These are phyloP conservation scores for Lacerta bilineata DNA, from an alignment of 2,797 vertebrate genomes.

Conservation along the genomic window DNA sequence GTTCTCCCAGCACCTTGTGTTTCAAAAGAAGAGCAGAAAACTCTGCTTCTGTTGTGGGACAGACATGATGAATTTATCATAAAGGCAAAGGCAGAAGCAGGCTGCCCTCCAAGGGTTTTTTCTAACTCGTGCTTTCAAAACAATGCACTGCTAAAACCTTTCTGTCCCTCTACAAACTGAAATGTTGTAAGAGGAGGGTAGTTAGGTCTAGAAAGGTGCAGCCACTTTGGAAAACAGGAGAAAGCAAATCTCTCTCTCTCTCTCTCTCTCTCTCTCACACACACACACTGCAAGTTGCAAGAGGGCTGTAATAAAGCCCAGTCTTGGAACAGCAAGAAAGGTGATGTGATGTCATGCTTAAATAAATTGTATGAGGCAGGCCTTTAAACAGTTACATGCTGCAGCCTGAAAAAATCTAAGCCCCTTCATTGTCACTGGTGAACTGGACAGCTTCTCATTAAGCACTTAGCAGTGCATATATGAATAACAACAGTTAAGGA, in stretches of 20 bases:
- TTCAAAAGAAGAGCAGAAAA: not conserved
- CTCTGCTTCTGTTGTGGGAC: not conserved
- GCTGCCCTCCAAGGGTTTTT: not conserved
- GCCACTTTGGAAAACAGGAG: not conserved
- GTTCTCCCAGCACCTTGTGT: too few relatives aligned
- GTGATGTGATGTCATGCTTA: not conserved
- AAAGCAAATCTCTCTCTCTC: not conserved
- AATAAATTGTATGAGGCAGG: not conserved
- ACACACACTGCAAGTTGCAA: not conserved
- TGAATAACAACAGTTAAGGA: not conserved
- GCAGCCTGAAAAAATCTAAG: rapidly evolving
- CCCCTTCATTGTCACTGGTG: rapidly evolving
- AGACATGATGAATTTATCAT: not conserved
- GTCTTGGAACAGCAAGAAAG: not conserved
- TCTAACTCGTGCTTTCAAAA: not conserved
- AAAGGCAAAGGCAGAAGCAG: not conserved
- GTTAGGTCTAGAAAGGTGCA: not conserved
- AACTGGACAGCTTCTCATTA: not conserved
- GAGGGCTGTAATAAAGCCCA: not conserved
- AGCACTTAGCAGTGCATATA: rapidly evolving
- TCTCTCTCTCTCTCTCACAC: too few relatives aligned
- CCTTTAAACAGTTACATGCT: not conserved
- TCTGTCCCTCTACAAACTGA: not conserved
- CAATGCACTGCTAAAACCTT: not conserved
- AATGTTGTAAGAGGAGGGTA: not conserved